Conservation (phyloP, 1,140 invertebrate genomes). For the Tetramorium parvispinum region DNA sequence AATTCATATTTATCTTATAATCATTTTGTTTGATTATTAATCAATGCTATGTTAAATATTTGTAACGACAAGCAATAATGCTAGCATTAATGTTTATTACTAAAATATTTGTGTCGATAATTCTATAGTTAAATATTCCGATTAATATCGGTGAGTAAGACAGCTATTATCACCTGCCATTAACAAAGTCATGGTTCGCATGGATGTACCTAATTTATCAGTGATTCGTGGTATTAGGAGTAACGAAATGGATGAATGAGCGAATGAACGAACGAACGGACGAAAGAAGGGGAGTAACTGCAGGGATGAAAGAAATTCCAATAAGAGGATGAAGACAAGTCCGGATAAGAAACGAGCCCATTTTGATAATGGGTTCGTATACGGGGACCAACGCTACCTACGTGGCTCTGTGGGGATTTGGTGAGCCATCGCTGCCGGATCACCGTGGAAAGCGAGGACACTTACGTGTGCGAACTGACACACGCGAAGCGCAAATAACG, state of each 20-base stretch:
- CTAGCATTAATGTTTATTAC: neutral
- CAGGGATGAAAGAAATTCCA: constrained; percentile 74
- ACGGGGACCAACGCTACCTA: constrained; percentile 75
- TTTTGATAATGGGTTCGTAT: constrained; percentile 84
- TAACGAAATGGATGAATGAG: constrained; percentile 26
- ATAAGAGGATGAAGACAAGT: constrained; percentile 76
- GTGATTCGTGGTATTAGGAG: constrained; percentile 59
- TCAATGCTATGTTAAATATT: neutral
- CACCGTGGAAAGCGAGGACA: constrained; percentile 72
- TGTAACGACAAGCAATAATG: neutral
- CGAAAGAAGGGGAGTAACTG: constrained; percentile 61
- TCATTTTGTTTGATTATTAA: neutral
- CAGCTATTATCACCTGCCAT: constrained; percentile 47
- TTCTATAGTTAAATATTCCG: neutral
- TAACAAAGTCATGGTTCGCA: constrained; percentile 59
- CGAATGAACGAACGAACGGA: constrained; percentile 30
- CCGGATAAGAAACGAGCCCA: constrained; percentile 82
- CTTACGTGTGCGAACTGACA: constrained; percentile 60
- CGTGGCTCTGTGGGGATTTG: constrained; percentile 82
- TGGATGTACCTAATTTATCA: constrained; percentile 67
- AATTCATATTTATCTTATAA: neutral
- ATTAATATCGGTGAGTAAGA: neutral
- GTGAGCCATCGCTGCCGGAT: constrained; percentile 78
- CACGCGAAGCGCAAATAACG: constrained; percentile 35
- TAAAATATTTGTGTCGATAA: neutral